Evolutionary conservation across 1,140 invertebrate genomes (phyloP).

Genomic region (Brachionus koreanus): DNA sequence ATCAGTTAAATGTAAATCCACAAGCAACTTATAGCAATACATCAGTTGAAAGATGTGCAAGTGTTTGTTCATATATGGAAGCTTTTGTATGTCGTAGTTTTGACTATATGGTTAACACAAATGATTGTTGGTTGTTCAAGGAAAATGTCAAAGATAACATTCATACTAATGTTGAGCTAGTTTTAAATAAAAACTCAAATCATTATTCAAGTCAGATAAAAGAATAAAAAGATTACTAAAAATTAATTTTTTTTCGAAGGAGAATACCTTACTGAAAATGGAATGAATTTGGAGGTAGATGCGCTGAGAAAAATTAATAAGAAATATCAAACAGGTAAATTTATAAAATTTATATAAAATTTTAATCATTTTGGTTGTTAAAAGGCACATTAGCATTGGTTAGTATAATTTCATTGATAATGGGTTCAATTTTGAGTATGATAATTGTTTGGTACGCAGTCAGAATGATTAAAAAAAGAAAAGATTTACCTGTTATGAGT

Average conservation of each 20-base stretch:
- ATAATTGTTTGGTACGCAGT: background rate
- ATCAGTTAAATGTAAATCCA: slow-evolving; percentile 14
- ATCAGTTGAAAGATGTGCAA: slow-evolving; percentile 16
- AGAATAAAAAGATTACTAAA: background rate
- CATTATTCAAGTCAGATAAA: slow-evolving; percentile 12
- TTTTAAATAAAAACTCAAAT: background rate
- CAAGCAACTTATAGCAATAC: background rate
- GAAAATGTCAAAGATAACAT: slow-evolving; percentile 35
- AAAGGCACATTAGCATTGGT: background rate
- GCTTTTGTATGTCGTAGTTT: slow-evolving; percentile 41
- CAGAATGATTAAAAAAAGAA: background rate
- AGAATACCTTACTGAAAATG: slow-evolving; percentile 22
- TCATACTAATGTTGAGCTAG: background rate
- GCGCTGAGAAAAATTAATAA: background rate
- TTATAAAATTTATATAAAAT: background rate
- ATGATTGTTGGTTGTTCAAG: background rate
- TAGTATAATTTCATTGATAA: background rate
- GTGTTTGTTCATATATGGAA: slow-evolving; percentile 5
- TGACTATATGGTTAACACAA: slow-evolving; percentile 5
- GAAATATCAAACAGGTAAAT: background rate
- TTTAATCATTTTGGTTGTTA: background rate
- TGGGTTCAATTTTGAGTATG: background rate
- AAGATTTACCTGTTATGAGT: slow-evolving; percentile 26
- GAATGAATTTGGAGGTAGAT: background rate
- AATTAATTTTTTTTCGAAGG: background rate